Evolutionary conservation across 2,888 invertebrate genomes (phyloP).

Genomic region (Copidosoma aretas): DNA sequence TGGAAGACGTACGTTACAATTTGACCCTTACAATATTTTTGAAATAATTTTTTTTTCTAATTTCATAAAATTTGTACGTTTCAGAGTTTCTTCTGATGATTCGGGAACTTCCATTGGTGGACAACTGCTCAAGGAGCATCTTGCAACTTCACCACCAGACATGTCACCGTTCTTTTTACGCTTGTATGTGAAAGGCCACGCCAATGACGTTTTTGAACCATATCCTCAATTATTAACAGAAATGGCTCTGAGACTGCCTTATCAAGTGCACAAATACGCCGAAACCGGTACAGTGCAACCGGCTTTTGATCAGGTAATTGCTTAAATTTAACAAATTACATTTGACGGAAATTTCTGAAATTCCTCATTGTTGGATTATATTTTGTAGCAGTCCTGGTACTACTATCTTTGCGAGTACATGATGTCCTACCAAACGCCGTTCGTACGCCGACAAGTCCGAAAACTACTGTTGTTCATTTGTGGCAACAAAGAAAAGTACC

Average conservation of each 20-base stretch:
- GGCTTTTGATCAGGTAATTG: constrained; percentile 56
- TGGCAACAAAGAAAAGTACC: constrained; percentile 94
- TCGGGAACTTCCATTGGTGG: constrained; percentile 66
- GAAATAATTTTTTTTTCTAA: neutral
- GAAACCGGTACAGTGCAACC: constrained; percentile 56
- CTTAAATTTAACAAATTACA: neutral
- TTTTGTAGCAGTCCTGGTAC: constrained; percentile 71
- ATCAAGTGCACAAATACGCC: constrained; percentile 84
- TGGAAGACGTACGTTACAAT: constrained; percentile 73
- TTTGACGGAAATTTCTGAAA: neutral
- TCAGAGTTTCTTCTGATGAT: constrained; percentile 59
- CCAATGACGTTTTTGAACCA: constrained; percentile 90
- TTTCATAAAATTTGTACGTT: no score
- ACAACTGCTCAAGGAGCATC: constrained; percentile 81
- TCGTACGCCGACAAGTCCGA: constrained; percentile 86
- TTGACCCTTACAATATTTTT: no score
- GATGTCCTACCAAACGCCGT: constrained; percentile 93
- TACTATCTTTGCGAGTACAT: constrained; percentile 89
- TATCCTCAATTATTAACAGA: constrained; percentile 95
- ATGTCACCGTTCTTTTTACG: constrained; percentile 94
- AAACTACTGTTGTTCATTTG: constrained; percentile 91
- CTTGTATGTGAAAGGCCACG: constrained; percentile 90
- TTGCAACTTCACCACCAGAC: constrained; percentile 84
- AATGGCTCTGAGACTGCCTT: constrained; percentile 90
- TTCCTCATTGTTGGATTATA: neutral